Percentiles rank a stretch among this genome's conserved stretches.
phyloP scores from a whole-genome alignment of 2,888 invertebrate species.

The Drosophila leonis region DNA sequence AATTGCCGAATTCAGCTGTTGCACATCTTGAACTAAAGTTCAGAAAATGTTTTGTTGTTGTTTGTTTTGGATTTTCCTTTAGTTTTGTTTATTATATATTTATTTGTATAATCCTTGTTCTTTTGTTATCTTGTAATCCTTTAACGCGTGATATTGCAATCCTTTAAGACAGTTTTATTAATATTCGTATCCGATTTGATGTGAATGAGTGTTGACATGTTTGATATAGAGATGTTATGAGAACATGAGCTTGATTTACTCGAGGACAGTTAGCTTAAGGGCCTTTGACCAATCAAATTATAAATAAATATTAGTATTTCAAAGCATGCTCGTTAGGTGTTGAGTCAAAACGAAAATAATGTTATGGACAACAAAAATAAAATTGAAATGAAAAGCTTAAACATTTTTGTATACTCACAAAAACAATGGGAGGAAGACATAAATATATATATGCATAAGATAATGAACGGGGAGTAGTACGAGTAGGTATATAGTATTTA shows the following conservation, averaged over 20 bases:
- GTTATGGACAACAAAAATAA: slow-evolving; percentile 28
- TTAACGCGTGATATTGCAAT: slow-evolving; percentile 27
- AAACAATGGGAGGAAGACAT: slow-evolving; percentile 76
- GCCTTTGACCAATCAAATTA: slow-evolving; percentile 7
- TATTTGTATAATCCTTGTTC: slow-evolving; percentile 50
- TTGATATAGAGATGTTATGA: slow-evolving; percentile 4
- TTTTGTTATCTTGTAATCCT: slow-evolving; percentile 42
- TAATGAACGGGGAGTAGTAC: slow-evolving; percentile 75
- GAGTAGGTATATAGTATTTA: slow-evolving; percentile 45
- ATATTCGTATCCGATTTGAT: slow-evolving; percentile 20
- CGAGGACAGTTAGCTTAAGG: not conserved
- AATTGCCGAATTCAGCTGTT: slow-evolving; percentile 62
- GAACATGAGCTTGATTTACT: not conserved
- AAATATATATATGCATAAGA: slow-evolving; percentile 74
- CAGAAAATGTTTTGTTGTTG: slow-evolving; percentile 29
- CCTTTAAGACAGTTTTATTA: slow-evolving; percentile 64
- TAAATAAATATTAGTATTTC: slow-evolving; percentile 8
- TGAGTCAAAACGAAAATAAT: not conserved
- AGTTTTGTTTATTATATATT: not conserved
- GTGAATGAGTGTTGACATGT: slow-evolving; percentile 1
- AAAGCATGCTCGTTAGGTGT: slow-evolving; percentile 19
- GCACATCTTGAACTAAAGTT: slow-evolving; percentile 47
- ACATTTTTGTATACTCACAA: slow-evolving; percentile 81
- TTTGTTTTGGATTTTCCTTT: not conserved
- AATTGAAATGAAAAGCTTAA: slow-evolving; percentile 62